These are phyloP conservation scores for Melanotus villosus DNA, from an alignment of 2,888 invertebrate species.

Conservation along the genomic window DNA sequence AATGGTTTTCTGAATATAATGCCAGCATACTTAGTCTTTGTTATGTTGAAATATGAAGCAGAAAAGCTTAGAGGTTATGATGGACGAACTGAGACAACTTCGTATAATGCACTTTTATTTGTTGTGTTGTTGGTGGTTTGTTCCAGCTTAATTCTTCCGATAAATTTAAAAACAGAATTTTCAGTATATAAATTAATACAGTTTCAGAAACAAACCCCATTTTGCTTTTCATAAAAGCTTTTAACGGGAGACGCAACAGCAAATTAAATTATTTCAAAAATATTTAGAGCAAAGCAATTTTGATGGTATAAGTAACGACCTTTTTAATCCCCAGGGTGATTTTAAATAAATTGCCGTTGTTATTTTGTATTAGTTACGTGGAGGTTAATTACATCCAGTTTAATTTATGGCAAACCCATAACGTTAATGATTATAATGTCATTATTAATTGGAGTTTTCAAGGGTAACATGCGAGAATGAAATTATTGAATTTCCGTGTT, in stretches of 20 bases:
- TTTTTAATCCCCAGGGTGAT: neutral
- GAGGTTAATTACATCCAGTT: neutral
- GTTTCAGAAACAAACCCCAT: neutral
- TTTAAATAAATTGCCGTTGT: neutral
- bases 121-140: slow-evolving; percentile 5
- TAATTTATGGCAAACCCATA: neutral
- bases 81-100: slow-evolving; percentile 10
- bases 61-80: slow-evolving; percentile 6
- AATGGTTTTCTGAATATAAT: slow-evolving; percentile 15
- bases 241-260: neutral
- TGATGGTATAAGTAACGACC: neutral
- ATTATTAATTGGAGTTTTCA: slow-evolving; percentile 6
- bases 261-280: neutral
- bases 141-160: slow-evolving; percentile 2
- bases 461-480: neutral
- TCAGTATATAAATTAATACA: neutral
- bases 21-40: slow-evolving; percentile 13
- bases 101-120: slow-evolving; percentile 17
- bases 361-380: neutral
- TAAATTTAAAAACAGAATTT: neutral
- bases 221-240: neutral
- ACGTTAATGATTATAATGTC: neutral
- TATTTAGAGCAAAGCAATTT: neutral
- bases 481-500: slow-evolving; percentile 4
- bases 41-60: slow-evolving; percentile 8